Evolutionary conservation across 2,797 vertebrate genomes (phyloP), one percentile per base, ranked within the genome.

Genomic region (Mus caroli): DNA sequence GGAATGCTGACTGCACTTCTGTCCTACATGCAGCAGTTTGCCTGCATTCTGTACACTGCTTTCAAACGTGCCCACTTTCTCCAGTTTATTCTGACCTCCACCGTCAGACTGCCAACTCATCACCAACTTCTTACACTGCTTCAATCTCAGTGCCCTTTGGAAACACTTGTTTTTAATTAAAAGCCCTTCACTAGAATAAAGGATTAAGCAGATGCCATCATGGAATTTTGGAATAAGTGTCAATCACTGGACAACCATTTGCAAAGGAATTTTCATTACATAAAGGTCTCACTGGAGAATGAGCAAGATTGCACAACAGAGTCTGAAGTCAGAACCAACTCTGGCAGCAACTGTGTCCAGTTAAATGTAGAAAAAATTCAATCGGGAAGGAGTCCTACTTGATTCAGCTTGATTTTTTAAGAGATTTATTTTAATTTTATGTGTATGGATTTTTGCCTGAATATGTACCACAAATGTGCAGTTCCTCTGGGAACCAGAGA

Each of bases 181-280:
- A 75, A 64, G 11, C 43, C 34, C 24, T 64, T 64, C 22, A n/a
- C 80, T 54, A 75, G 28, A 87, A 60, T 79, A 91, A 90, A 28
- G 77, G 58, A 88, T 96, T 19, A 0, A 97, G 87, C 52, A 79
- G 96, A 96, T 96, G 94, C 92, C 94, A 97, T 86, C 52, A 19
- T 24, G 89, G 93, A 0, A 95, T 96, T 86, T 28, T 69, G 93
- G 97, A 97, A 94, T 94, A 95, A 98, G 96, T 95, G 96, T 91
- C 90, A 90, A 95, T 97, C 96, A 97, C 91, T 90, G 97, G 97
- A 97, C 82, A 0, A 95, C 50, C 71, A 46, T 94, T 96, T 96
- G 88, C 97, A 92, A 97, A 98, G 94, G 97, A 97, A 98, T 98
- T 97, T 93, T 97, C 96, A 97, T 97, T 98, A 91, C 95, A 97